Evolutionary conservation across 2,113 vertebrate species (phyloP).

Genomic region (Hoplias malabaricus): DNA sequence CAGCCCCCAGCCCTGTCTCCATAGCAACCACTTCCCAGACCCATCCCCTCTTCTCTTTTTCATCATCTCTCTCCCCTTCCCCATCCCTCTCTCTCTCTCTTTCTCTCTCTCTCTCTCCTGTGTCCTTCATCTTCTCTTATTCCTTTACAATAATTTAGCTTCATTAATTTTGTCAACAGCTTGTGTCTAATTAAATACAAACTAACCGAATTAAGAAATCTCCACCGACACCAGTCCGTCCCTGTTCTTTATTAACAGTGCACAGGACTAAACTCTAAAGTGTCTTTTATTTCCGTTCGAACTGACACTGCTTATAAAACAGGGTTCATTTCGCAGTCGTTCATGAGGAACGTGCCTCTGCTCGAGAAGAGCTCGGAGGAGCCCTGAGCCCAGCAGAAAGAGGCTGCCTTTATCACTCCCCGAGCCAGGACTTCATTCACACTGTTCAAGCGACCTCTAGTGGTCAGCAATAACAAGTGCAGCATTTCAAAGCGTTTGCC

Average conservation of each 20-base stretch:
- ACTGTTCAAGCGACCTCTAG: neutral
- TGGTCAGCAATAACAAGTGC: slow-evolving; percentile 1
- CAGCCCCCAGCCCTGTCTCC: slow-evolving; percentile 38
- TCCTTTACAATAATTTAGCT: no score
- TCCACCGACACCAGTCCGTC: neutral
- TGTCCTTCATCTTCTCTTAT: neutral
- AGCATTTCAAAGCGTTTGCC: neutral
- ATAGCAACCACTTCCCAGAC: slow-evolving; percentile 44
- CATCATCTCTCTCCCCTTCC: neutral
- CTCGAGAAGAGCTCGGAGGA: neutral
- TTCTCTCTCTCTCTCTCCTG: neutral
- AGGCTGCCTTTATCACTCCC: neutral
- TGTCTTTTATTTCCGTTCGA: no score
- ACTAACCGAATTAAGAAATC: no score
- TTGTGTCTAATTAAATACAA: no score
- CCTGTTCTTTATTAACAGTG: no score
- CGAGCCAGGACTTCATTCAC: slow-evolving; percentile 13
- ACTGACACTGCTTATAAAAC: no score
- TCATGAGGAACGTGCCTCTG: neutral
- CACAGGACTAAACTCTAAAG: no score
- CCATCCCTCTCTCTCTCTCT: neutral
- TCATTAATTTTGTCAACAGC: no score
- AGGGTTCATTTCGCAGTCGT: no score
- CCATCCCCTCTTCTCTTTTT: neutral
- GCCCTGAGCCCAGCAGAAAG: slow-evolving; percentile 5